Evolutionary conservation across 2,888 invertebrate species (phyloP).

Genomic region (Caenorhabditis wallacei): DNA sequence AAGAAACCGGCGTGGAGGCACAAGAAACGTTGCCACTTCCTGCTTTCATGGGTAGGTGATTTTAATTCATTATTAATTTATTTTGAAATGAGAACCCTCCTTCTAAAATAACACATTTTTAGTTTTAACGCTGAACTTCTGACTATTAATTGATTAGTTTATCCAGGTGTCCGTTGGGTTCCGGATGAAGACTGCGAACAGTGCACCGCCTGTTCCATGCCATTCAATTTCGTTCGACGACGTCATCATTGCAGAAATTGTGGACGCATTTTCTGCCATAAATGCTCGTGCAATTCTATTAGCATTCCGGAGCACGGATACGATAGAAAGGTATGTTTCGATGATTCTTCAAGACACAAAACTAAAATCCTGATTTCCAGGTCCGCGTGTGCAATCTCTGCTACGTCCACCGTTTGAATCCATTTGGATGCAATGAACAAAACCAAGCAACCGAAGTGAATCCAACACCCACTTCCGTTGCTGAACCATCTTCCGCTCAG

Average conservation of each 20-base stretch:
- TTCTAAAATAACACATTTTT: slow-evolving; percentile 16
- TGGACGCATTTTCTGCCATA: slow-evolving; percentile 86
- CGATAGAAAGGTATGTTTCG: slow-evolving; percentile 76
- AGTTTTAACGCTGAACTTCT: neutral
- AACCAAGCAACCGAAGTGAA: slow-evolving; percentile 32
- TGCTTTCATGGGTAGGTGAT: slow-evolving; percentile 78
- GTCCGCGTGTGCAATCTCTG: slow-evolving; percentile 83
- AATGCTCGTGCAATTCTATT: slow-evolving; percentile 80
- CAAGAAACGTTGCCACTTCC: slow-evolving; percentile 81
- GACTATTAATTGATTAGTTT: slow-evolving; percentile 52
- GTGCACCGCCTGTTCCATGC: slow-evolving; percentile 94
- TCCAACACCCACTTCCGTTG: neutral
- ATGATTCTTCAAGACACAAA: no score
- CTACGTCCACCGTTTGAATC: slow-evolving; percentile 81
- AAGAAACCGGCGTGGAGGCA: slow-evolving; percentile 83
- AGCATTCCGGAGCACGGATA: slow-evolving; percentile 83
- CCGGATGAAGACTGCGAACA: slow-evolving; percentile 86
- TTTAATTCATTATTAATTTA: neutral
- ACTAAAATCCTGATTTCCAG: slow-evolving; percentile 25
- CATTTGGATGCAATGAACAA: slow-evolving; percentile 74
- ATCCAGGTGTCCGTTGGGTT: slow-evolving; percentile 88
- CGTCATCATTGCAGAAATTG: slow-evolving; percentile 98
- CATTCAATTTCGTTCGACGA: slow-evolving; percentile 95
- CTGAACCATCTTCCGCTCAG: slow-evolving; percentile 18
- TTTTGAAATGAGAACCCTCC: slow-evolving; percentile 4